A percentile compares a stretch with the other conserved stretches of the same genome.
Evolutionary conservation across 2,113 vertebrate genomes (phyloP).

Genomic region (Rhinoderma darwinii): DNA sequence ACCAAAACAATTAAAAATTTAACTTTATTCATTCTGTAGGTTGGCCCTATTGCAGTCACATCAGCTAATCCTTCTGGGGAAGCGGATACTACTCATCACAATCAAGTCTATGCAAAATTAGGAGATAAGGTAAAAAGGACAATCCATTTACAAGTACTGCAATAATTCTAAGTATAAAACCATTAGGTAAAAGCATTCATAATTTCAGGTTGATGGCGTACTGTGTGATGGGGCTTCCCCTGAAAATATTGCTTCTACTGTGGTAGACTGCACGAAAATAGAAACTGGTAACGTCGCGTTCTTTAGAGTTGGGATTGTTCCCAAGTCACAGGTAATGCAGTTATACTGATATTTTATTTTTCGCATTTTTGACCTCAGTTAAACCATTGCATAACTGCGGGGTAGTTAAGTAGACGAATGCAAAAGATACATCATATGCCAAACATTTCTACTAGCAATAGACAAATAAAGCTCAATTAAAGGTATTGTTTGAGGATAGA

Average conservation of each 20-base stretch:
- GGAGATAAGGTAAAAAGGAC: conserved; percentile 86
- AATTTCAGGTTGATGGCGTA: conserved; percentile 82
- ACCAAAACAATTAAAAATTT: neutral
- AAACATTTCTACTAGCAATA: too few species aligned
- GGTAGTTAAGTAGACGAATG: too few species aligned
- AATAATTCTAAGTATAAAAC: too few species aligned
- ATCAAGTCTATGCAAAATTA: conserved; percentile 88
- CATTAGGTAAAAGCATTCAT: neutral
- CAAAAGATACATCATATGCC: too few species aligned
- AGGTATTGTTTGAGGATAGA: too few species aligned
- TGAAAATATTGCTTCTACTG: conserved; percentile 88
- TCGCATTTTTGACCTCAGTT: too few species aligned
- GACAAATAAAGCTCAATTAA: too few species aligned
- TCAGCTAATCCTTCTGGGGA: conserved; percentile 91
- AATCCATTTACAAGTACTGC: too few species aligned
- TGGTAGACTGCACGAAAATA: conserved; percentile 91
- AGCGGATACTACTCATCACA: conserved; percentile 91
- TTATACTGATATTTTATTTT: neutral
- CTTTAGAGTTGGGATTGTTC: conserved; percentile 86
- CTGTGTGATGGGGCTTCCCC: conserved; percentile 87
- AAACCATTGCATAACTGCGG: too few species aligned
- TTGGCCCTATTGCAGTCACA: conserved; percentile 87
- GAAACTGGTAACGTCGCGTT: conserved; percentile 81
- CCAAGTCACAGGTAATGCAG: conserved; percentile 82
- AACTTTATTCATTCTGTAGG: conserved; percentile 67